Conservation (phyloP, 2,113 vertebrate genomes). For the Myotis lucifugus region DNA sequence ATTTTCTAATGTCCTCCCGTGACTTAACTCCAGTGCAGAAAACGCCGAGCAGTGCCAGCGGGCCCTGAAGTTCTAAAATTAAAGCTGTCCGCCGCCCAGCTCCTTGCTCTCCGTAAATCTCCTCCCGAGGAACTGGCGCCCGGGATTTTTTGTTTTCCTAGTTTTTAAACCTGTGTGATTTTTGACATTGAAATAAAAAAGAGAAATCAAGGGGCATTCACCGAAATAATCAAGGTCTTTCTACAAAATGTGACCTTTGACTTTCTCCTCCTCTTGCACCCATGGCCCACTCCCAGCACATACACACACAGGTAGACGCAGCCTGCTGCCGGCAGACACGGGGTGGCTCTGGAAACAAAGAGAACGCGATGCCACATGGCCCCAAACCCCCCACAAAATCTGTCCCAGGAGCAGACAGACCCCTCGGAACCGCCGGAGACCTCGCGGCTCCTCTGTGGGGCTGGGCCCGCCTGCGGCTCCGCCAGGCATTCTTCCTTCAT, state of each 20-base stretch:
- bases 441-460: slow-evolving; percentile 49
- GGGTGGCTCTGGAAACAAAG: slow-evolving; percentile 68
- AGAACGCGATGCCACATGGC: slow-evolving; percentile 66
- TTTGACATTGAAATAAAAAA: not conserved
- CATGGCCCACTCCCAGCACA: slow-evolving; percentile 25
- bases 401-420: slow-evolving; percentile 34
- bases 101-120: slow-evolving; percentile 75
- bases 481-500: slow-evolving; percentile 13
- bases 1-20: slow-evolving; percentile 76
- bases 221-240: slow-evolving; percentile 37
- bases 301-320: not conserved
- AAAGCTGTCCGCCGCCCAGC: slow-evolving; percentile 65
- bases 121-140: slow-evolving; percentile 58
- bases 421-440: too few relatives aligned
- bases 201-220: not conserved
- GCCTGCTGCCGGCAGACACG: not conserved
- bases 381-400: slow-evolving; percentile 57
- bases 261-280: not conserved
- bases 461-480: slow-evolving; percentile 73
- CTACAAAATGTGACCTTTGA: slow-evolving; percentile 20
- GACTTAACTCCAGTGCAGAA: slow-evolving; percentile 79
- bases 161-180: slow-evolving; percentile 55
- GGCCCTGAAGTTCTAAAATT: slow-evolving; percentile 78
- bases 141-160: not conserved
- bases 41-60: slow-evolving; percentile 69